phyloP scores from a whole-genome alignment of 1,140 invertebrate species.

The Glossosoma conforme region DNA sequence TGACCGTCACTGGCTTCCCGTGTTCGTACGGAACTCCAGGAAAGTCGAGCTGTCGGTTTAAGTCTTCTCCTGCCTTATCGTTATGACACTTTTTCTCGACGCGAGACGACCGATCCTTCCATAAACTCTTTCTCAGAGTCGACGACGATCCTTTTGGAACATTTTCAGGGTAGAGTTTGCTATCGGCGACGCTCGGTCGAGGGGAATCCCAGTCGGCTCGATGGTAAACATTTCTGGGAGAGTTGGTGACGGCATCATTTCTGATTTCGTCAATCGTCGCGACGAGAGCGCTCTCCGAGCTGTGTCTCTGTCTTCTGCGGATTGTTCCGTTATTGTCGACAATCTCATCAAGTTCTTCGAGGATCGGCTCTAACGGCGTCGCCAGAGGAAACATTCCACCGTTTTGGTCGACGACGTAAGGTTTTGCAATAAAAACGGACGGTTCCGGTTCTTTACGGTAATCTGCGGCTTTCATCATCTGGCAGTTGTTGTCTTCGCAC shows the following conservation, averaged over 20 bases:
- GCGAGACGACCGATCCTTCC: slow-evolving; percentile 43
- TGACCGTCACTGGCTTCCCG: neutral
- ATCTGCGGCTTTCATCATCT: slow-evolving; percentile 19
- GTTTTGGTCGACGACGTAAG: slow-evolving; percentile 52
- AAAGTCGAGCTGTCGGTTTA: too few species aligned
- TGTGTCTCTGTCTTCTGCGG: slow-evolving; percentile 41
- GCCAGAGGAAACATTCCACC: slow-evolving; percentile 50
- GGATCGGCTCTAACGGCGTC: slow-evolving; percentile 48
- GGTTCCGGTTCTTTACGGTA: slow-evolving; percentile 37
- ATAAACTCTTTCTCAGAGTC: slow-evolving; percentile 43
- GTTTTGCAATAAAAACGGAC: slow-evolving; percentile 51
- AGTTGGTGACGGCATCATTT: slow-evolving; percentile 52
- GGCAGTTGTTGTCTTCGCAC: slow-evolving; percentile 36
- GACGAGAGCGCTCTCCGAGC: slow-evolving; percentile 55
- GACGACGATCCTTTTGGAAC: neutral
- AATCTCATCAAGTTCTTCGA: slow-evolving; percentile 56
- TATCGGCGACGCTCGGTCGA: slow-evolving; percentile 39
- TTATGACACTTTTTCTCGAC: neutral
- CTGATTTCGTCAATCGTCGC: slow-evolving; percentile 62
- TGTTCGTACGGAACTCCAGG: neutral
- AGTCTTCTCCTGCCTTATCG: neutral
- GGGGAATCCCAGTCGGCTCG: slow-evolving; percentile 53
- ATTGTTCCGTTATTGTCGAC: slow-evolving; percentile 38
- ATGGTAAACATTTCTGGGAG: slow-evolving; percentile 54
- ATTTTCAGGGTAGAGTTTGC: slow-evolving; percentile 35